A percentile compares a stretch with the other conserved stretches of the same genome.
These are phyloP conservation scores for Eupeodes latifasciatus DNA, from an alignment of 2,888 invertebrate species.

Conservation along the genomic window DNA sequence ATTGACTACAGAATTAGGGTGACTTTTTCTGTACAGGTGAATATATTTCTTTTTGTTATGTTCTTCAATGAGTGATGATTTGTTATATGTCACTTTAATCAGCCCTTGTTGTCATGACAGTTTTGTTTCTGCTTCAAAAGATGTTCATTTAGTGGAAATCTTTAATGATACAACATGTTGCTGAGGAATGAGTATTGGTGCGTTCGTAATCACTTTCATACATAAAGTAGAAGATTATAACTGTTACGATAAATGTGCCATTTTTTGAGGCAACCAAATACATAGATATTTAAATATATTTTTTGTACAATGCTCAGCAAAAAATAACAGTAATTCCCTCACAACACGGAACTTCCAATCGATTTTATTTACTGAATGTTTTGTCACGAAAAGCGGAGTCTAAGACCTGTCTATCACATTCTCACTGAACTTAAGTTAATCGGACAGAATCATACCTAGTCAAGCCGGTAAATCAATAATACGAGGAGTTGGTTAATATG, in stretches of 20 bases:
- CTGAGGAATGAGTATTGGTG: slow-evolving; percentile 16
- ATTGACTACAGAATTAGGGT: slow-evolving; percentile 59
- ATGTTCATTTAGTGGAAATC: slow-evolving; percentile 69
- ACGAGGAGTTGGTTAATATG: too few relatives aligned
- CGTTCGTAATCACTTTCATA: background rate
- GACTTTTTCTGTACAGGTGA: slow-evolving; percentile 48
- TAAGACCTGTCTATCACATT: too few relatives aligned
- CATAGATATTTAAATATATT: background rate
- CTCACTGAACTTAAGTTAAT: too few relatives aligned
- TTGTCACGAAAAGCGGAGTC: too few relatives aligned
- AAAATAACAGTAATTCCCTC: too few relatives aligned
- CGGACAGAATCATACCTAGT: too few relatives aligned
- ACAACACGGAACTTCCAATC: too few relatives aligned
- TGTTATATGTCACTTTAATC: slow-evolving; percentile 11
- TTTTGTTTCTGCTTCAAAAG: slow-evolving; percentile 55
- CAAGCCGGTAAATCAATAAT: too few relatives aligned
- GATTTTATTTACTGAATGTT: too few relatives aligned
- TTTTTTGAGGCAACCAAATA: background rate
- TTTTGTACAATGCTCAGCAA: too few relatives aligned
- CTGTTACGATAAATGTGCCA: background rate
- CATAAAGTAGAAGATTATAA: background rate
- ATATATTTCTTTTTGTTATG: slow-evolving; percentile 3
- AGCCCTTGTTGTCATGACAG: slow-evolving; percentile 56
- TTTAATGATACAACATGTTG: slow-evolving; percentile 72
- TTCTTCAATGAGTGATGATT: slow-evolving; percentile 12